Evolutionary conservation across 1,140 invertebrate genomes (phyloP), one percentile per base, ranked within the genome.

Genomic region (fruit fly (Drosophila melanogaster)): DNA sequence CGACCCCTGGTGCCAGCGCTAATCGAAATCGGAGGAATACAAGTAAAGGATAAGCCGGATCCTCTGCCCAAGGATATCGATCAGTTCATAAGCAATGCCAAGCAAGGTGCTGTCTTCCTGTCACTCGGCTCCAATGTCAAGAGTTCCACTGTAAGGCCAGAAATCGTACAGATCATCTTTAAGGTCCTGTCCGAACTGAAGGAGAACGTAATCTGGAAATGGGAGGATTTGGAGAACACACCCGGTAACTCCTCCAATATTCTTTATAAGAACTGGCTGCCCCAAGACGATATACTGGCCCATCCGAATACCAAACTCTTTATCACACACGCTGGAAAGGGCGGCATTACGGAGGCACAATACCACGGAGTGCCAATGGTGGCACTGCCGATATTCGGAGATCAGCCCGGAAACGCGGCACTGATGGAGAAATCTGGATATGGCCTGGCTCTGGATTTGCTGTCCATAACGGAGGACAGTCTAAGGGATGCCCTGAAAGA

Each of bases 311-410:
- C 95, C 1, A 94, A 94, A 75, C 92, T 94, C 0, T 96, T 97
- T 73, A 94, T 97, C 24, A 95, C 95, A 0, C 95, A 96, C 76
- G 95, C 95, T 12, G 96, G 96, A 17, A 91, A 95, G 46, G 93
- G 95, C 24, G 95, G 96, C 50, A 93, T 95, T 8, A 94, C 95
- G 59, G 96, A 97, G 92, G 94, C 95, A 1, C 87, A 96, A 4
- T 95, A 95, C 91, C 94, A 95, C 72, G 94, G 94, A 69, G 94
- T 96, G 3, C 96, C 96, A 3, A 93, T 96, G 55, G 92, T 97
- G 17, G 95, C 94, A 0, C 92, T 96, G 30, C 96, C 96, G 12
- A 87, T 96, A 40, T 94, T 95, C 41, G 93, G 93, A 3, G 95
- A 96, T 81, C 95, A 96, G 75, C 90, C 77, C 4, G 86, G 89